These are phyloP conservation scores for Tricholauxania praeusta DNA, from an alignment of 2,888 invertebrate species.

Conservation along the genomic window DNA sequence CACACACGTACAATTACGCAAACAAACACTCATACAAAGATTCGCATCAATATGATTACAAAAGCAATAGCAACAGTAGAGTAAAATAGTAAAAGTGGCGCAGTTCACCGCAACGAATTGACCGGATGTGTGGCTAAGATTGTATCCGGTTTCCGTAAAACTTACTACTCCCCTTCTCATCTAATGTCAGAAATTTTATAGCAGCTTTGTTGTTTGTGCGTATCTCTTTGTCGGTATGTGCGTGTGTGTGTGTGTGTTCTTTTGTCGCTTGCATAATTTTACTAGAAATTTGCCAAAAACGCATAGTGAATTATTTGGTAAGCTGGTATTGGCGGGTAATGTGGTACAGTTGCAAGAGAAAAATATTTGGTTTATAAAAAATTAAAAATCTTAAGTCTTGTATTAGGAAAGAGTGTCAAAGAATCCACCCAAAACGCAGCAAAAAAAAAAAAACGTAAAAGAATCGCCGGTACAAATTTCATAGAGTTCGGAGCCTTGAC, in stretches of 20 bases:
- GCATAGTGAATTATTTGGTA: conserved; percentile 6
- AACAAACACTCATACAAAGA: conserved; percentile 10
- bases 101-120: conserved; percentile 38
- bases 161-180: not conserved
- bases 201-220: not conserved
- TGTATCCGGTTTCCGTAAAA: conserved; percentile 38
- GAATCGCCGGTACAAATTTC: too few species aligned
- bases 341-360: too few species aligned
- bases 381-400: too few species aligned
- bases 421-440: too few species aligned
- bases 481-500: too few species aligned
- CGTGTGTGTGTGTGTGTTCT: not conserved
- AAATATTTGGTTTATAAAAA: too few species aligned
- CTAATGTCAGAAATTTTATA: not conserved
- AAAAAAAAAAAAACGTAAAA: too few species aligned
- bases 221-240: not conserved
- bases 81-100: conserved; percentile 19
- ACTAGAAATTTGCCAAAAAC: conserved; percentile 12
- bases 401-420: too few species aligned
- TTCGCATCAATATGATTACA: not conserved
- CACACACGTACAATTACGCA: not conserved
- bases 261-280: conserved; percentile 12
- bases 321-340: too few species aligned
- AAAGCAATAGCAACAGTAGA: conserved; percentile 16
- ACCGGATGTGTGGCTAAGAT: conserved; percentile 43